Evolutionary conservation across 2,888 invertebrate species (phyloP).

Genomic region (Sinohyriopsis cumingii): DNA sequence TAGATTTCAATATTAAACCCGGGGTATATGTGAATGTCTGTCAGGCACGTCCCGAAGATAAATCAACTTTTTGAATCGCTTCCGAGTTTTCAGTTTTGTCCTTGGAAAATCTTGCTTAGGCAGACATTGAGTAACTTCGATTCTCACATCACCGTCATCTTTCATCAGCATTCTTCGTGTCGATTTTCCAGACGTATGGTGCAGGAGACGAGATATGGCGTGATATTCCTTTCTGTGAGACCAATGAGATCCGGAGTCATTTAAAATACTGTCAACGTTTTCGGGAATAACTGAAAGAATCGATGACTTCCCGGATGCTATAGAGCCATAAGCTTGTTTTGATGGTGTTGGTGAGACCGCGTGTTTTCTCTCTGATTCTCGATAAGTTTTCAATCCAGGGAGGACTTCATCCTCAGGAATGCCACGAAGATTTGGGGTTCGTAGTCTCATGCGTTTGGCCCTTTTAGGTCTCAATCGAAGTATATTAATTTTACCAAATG

Average conservation of each 20-base stretch:
- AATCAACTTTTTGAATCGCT: conserved; percentile 42
- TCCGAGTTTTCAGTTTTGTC: conserved; percentile 43
- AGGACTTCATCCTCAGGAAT: conserved; percentile 46
- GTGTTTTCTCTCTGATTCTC: conserved; percentile 6
- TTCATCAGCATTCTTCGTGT: conserved; percentile 28
- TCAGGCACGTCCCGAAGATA: conserved; percentile 33
- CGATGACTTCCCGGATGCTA: background rate
- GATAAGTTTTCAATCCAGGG: too few relatives aligned
- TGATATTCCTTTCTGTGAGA: too few relatives aligned
- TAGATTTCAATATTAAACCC: too few relatives aligned
- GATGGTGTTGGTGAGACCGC: conserved; percentile 36
- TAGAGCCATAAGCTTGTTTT: conserved; percentile 27
- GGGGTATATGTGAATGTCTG: too few relatives aligned
- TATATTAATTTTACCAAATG: too few relatives aligned
- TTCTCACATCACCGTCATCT: conserved; percentile 37
- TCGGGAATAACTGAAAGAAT: too few relatives aligned
- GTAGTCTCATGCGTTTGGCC: conserved; percentile 47
- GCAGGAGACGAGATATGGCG: too few relatives aligned
- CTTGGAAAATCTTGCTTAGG: conserved; percentile 32
- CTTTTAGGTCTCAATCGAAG: conserved; percentile 39
- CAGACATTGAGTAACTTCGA: conserved; percentile 38
- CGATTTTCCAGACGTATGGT: too few relatives aligned
- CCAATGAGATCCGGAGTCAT: too few relatives aligned
- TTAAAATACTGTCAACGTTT: too few relatives aligned
- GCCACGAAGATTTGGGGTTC: conserved; percentile 32